These are phyloP conservation scores for Galerucella nymphaeae DNA, from an alignment of 2,888 invertebrate genomes.

Conservation along the genomic window DNA sequence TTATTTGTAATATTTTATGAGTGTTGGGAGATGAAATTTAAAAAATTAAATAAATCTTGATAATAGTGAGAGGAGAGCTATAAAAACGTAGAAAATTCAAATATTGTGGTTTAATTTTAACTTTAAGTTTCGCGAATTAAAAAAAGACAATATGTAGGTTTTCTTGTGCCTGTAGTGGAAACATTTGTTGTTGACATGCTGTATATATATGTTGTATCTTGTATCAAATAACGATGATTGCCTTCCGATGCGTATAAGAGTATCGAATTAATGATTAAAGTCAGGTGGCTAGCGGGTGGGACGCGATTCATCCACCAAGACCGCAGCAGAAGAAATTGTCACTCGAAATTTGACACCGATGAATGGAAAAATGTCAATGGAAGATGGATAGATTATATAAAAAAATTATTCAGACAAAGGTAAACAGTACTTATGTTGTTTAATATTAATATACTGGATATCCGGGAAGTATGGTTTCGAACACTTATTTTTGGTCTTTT, in stretches of 20 bases:
- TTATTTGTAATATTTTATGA: too few relatives aligned
- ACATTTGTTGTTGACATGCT: neutral
- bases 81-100: too few relatives aligned
- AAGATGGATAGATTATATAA: too few relatives aligned
- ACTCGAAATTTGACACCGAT: neutral
- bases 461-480: too few relatives aligned
- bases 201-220: neutral
- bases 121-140: too few relatives aligned
- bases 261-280: slow-evolving; percentile 19
- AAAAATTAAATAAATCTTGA: too few relatives aligned
- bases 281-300: slow-evolving; percentile 48
- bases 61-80: too few relatives aligned
- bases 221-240: slow-evolving; percentile 16
- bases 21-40: too few relatives aligned
- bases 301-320: slow-evolving; percentile 9
- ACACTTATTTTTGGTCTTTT: too few relatives aligned
- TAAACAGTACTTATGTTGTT: neutral
- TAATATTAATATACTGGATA: neutral
- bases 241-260: slow-evolving; percentile 11
- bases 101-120: too few relatives aligned
- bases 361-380: neutral
- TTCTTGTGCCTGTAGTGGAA: neutral
- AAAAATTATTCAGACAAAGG: too few relatives aligned
- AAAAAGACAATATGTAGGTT: neutral
- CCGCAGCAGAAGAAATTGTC: slow-evolving; percentile 7